Evolutionary conservation across 2,888 invertebrate genomes (phyloP).

Genomic region (Sinodicranocentrus sp.): DNA sequence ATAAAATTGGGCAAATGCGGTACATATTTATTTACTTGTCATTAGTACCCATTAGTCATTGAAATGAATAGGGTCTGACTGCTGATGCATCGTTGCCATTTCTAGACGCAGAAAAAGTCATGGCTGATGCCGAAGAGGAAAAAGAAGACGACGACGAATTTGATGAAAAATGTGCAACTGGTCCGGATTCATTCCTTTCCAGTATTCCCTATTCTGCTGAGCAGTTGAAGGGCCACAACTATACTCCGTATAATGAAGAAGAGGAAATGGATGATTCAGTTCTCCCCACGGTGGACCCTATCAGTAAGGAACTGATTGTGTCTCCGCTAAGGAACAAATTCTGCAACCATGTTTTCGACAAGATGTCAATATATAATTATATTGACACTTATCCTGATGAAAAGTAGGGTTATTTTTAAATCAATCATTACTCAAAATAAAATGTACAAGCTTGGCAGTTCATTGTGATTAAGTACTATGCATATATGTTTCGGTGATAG

Average conservation of each 20-base stretch:
- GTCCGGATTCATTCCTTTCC: conserved; percentile 20
- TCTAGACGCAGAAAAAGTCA: conserved; percentile 18
- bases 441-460: too few relatives aligned
- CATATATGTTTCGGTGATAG: too few relatives aligned
- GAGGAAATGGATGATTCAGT: conserved; percentile 66
- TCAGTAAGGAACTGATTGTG: conserved; percentile 66
- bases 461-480: too few relatives aligned
- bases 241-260: conserved; percentile 55
- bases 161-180: conserved; percentile 6
- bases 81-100: too few relatives aligned
- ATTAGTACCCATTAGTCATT: too few relatives aligned
- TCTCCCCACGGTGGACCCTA: conserved; percentile 70
- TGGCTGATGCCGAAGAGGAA: not conserved
- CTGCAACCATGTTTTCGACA: conserved; percentile 74
- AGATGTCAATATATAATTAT: conserved; percentile 63
- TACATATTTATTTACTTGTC: conserved; percentile 1
- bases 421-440: too few relatives aligned
- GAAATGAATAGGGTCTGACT: too few relatives aligned
- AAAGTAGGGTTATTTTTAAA: conserved; percentile 38
- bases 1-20: conserved; percentile 60
- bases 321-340: conserved; percentile 66
- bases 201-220: conserved; percentile 25
- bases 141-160: not conserved
- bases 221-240: conserved; percentile 5
- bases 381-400: conserved; percentile 60